A percentile compares a stretch with the other conserved stretches of the same genome.
Conservation (phyloP, 2,888 invertebrate species). For the Nyleta sp. region DNA sequence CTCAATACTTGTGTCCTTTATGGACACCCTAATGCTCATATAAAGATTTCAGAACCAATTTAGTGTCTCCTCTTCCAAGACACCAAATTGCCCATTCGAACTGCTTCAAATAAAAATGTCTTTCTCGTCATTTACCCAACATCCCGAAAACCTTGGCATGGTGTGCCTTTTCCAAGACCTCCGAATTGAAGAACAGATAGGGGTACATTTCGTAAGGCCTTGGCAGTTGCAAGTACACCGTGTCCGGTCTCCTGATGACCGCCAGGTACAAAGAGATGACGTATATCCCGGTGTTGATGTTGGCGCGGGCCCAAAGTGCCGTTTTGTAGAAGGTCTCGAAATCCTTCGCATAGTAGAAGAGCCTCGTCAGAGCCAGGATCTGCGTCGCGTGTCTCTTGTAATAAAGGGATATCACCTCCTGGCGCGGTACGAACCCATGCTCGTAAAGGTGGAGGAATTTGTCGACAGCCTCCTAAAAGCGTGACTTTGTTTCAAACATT, state of each 20-base stretch:
- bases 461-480: constrained; percentile 75
- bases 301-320: constrained; percentile 79
- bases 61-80: too few relatives aligned
- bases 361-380: constrained; percentile 83
- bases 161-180: constrained; percentile 83
- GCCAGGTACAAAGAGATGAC: constrained; percentile 86
- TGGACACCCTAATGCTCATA: too few relatives aligned
- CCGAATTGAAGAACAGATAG: constrained; percentile 85
- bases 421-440: constrained; percentile 83
- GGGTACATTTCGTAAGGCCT: constrained; percentile 88
- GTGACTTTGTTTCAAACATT: too few relatives aligned
- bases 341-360: constrained; percentile 87
- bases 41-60: too few relatives aligned
- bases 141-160: constrained; percentile 81
- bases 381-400: constrained; percentile 75
- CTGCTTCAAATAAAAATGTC: too few relatives aligned
- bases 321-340: constrained; percentile 81
- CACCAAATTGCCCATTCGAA: too few relatives aligned
- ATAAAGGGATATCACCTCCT: constrained; percentile 83
- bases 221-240: constrained; percentile 85
- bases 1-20: too few relatives aligned
- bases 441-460: constrained; percentile 77
- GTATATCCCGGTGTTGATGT: constrained; percentile 84
- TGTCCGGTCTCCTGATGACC: constrained; percentile 85
- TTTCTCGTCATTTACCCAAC: too few relatives aligned